Evolutionary conservation across 2,888 invertebrate genomes (phyloP), one percentile per base, ranked within the genome.

Genomic region (Temnothorax rugatulus): DNA sequence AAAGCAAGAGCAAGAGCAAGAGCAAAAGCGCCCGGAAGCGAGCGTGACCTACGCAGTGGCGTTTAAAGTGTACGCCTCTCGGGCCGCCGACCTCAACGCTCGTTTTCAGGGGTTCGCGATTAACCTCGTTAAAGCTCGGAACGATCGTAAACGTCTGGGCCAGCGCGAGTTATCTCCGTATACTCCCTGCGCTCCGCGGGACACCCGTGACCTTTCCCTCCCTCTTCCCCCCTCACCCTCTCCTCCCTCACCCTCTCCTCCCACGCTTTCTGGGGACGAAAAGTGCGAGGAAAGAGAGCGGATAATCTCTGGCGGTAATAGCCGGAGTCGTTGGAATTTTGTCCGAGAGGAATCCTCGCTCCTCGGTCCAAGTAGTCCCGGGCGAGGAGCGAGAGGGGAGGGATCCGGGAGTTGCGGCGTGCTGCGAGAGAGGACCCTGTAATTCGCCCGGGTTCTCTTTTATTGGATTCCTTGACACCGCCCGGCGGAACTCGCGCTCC

Each of bases 61-160:
- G 82, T 82, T 82, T 52, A 63, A 82, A 82, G 75, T 75, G 41
- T 29, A 38, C 50, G 11, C 11, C 44, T 57, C 68, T 69, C 82
- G 75, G 38, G 15, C 54, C 50, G 38, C 52, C 69, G 79, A 83
- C 79, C 71, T 83, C 63, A 44, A 21, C 54, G 52, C 47, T 83
- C 79, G 79, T 81, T 79, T 84, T 54, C 71, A 25, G 54, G 25
- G 34, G 21, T 57, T 38, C 68, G 74, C 84, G 86, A 87, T 84
- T 87, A 89, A 87, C 87, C 90, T 90, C 87, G 89, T 90, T 88
- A 87, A 87, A 75, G 83, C 83, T 85, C 79, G 83, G 61, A 86
- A 84, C 81, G 86, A 89, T 90, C 84, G 89, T 87, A 87, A 89
- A 87, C 86, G 87, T 84, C 75, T 79, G 82, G 59, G 50, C 52